Base-by-base conservation (phyloP, 1,140 invertebrate genomes). In the Penaeus japonicus region DNA sequence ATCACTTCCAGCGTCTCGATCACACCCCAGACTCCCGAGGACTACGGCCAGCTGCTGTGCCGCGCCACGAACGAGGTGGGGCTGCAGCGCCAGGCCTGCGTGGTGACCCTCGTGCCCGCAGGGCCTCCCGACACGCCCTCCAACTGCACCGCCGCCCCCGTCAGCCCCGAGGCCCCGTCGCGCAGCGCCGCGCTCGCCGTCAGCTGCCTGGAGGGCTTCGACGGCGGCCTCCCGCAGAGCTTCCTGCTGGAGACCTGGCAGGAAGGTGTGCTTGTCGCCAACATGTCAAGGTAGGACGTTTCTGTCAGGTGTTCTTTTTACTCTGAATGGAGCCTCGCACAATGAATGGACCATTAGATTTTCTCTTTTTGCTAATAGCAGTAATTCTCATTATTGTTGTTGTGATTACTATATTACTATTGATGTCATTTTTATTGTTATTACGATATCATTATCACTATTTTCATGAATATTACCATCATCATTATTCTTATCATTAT, bases 181-280 rank as follows among this genome's bases (percentile, higher is more conserved):
- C 96, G 96, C 22, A 95, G 95, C 22, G 95, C 96, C 81, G 96
- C 96, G 15, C 92, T 96, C 77, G 94, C 95, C 87, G 95, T 97
- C 15, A 95, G 96, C 91, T 97, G 96, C 92, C 93, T 94, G 55
- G 95, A 95, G 93, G 96, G 96, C 30, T 97, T 97, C 91, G 96
- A 97, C 92, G 96, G 96, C 20, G 96, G 96, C 24, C 81, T 92
- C n/a, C 83, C 80, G 12, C 81, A 84, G 39, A 65, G 39, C 24
- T 81, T 89, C 70, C 59, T 85, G n/a, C 47, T 89, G 47, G 78
- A 82, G 22, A 57, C 78, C 0, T 78, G 57, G 73, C 82, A 81
- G 27, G 59, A 83, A 3, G 78, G 80, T 15, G 59, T 30, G 22
- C 47, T 89, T 17, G 24, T 47, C 22, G 85, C 89, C 30, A 89